phyloP scores from a whole-genome alignment of 2,888 invertebrate genomes.

The Drosophila eohydei region DNA sequence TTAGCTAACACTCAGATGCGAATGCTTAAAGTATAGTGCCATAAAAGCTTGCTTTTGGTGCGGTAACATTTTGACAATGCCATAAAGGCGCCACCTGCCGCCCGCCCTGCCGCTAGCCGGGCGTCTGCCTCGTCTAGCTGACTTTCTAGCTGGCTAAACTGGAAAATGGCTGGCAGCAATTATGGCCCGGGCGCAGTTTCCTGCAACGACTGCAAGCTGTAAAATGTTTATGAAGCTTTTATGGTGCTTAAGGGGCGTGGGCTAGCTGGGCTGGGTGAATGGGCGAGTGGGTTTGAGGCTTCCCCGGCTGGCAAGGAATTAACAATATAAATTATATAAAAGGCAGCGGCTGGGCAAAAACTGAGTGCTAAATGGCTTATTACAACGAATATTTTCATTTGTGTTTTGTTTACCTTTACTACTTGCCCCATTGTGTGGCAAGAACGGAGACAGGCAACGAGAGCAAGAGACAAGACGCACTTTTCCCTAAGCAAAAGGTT shows the following conservation, averaged over 20 bases:
- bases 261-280: slow-evolving; percentile 19
- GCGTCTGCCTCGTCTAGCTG: slow-evolving; percentile 32
- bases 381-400: slow-evolving; percentile 64
- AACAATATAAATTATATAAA: slow-evolving; percentile 76
- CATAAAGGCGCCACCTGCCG: slow-evolving; percentile 30
- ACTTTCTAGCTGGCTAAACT: slow-evolving; percentile 59
- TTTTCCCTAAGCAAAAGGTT: slow-evolving; percentile 23
- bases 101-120: background rate
- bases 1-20: slow-evolving; percentile 10
- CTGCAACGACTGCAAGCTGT: slow-evolving; percentile 79
- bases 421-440: slow-evolving; percentile 31
- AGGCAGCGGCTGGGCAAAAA: slow-evolving; percentile 38
- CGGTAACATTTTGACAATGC: slow-evolving; percentile 43
- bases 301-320: slow-evolving; percentile 55
- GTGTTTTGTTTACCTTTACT: slow-evolving; percentile 23
- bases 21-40: slow-evolving; percentile 11
- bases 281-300: background rate
- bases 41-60: slow-evolving; percentile 35
- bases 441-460: background rate
- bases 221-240: slow-evolving; percentile 80
- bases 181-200: slow-evolving; percentile 64
- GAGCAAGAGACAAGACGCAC: slow-evolving; percentile 8
- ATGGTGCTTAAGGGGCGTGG: slow-evolving; percentile 53
- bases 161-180: slow-evolving; percentile 72
- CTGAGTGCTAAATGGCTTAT: slow-evolving; percentile 76